Evolutionary conservation across 2,113 vertebrate species (phyloP).

Genomic region (Pogonocichla stellata): DNA sequence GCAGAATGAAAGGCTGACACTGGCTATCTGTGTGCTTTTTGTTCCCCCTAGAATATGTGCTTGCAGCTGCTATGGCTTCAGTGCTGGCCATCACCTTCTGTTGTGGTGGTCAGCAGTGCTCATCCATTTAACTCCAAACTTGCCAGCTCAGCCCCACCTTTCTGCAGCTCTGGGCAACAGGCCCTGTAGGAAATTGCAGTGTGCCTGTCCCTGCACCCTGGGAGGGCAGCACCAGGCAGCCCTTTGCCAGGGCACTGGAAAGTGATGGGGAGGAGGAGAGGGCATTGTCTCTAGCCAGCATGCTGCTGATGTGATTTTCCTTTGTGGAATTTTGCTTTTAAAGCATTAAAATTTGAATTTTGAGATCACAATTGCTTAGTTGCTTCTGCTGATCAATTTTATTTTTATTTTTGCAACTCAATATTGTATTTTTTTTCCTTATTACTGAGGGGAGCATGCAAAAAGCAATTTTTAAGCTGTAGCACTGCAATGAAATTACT

Average conservation of each 20-base stretch:
- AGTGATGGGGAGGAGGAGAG: background rate
- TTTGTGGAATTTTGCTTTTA: background rate
- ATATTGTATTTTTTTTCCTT: background rate
- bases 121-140: background rate
- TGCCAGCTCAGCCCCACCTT: background rate
- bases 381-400: conserved; percentile 9
- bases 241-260: no score
- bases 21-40: background rate
- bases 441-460: background rate
- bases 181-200: accelerated
- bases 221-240: background rate
- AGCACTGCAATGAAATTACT: conserved; percentile 44
- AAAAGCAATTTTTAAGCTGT: conserved; percentile 33
- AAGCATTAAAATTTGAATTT: background rate
- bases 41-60: accelerated
- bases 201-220: background rate
- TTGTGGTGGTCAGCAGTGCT: background rate
- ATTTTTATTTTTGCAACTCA: conserved; percentile 1
- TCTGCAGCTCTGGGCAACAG: background rate
- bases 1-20: background rate
- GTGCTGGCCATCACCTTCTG: background rate
- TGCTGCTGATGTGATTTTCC: background rate
- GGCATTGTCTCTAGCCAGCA: background rate
- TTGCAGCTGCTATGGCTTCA: background rate
- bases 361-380: background rate